Evolutionary conservation across 2,113 vertebrate genomes (phyloP), one percentile per base, ranked within the genome.

Genomic region (Mobula birostris): DNA sequence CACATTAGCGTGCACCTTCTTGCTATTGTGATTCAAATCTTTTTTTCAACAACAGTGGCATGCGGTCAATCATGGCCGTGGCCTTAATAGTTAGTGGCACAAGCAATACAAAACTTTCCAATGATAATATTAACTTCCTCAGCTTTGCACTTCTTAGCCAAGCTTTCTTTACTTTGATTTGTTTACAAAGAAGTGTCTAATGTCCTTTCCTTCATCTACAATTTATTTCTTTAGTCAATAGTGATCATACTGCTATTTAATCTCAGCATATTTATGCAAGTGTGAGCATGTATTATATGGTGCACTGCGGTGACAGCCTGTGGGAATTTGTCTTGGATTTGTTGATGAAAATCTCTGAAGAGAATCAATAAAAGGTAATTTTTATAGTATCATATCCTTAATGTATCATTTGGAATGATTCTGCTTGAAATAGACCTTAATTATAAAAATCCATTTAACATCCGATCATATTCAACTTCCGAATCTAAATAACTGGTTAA

Each of bases 381-480:
- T 93, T 93, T 63, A 93, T 74, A 56, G 94, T 95, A 94, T 96
- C 83, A 94, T 95, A 95, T 95, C 94, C 93, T 56, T 94, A 68
- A 74, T 94, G 36, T 32, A 95, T 95, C 94, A 95, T 94, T 87
- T 94, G 90, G 94, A 95, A 95, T 95, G 95, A 95, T 96, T 85
- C 80, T 94, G 40, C 85, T 80, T 93, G 40, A 95, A 94, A 94
- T 19, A 21, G 5, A 80, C 94, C 29, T 8, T 94, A 94, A 95
- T 85, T 21, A 95, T 95, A 95, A 95, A 95, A 96, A 95, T 95
- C 78, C 87, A 94, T 95, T 95, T 95, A 95, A 90, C 94, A 93
- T 48, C 17, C 78, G 29, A 82, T 95, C 95, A 27, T 95, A 1
- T 91, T 94, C 94, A 58, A 95, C 94, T 95, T 94, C 91, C 85